Evolutionary conservation across 2,888 invertebrate genomes (phyloP), one percentile per base, ranked within the genome.

Genomic region (Urechis unicinctus): DNA sequence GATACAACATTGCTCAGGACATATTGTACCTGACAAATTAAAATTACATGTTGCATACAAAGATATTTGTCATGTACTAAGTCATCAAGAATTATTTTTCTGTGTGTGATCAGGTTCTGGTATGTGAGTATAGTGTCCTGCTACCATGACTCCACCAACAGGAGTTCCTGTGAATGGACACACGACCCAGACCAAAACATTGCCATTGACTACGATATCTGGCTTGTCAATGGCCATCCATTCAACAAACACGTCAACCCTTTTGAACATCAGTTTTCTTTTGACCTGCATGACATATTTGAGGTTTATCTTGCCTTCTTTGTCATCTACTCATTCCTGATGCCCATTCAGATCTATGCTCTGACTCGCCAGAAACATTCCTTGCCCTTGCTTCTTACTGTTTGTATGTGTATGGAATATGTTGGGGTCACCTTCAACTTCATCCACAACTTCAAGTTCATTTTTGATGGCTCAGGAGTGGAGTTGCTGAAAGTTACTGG

Each of bases 181-280:
- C 58, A 62, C 50, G 60, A 65, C 50, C 31, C 50, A 13, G 41
- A 53, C 6, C 58, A 63, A 25, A 47, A 61, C 31, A 57, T 70
- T 17, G 73, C 79, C 52, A 79, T 91, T 17, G 81, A 86, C 52
- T 97, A 95, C 78, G 91, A 97, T 77, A 87, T 97, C 65, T 93
- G 92, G 88, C 83, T 97, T 49, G 95, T 96, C 5, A 97, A 97
- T 79, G 95, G 96, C 28, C 90, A 91, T 79, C 97, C 97, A 0
- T 90, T 89, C 74, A 83, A 85, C 67, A 89, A 89, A 57, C 72
- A 72, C 30, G 63, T 70, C 24, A 93, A 91, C 77, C 88, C 89
- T 56, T 83, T 96, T 68, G 86, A 90, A 56, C 94, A 92, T 80
- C 94, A 97, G 77, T 96, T 96, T 78, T 95, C 95, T 0, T 96